Base-by-base conservation (phyloP, 64 coral and sea anemone genomes). In the Pachyseris speciosa region DNA sequence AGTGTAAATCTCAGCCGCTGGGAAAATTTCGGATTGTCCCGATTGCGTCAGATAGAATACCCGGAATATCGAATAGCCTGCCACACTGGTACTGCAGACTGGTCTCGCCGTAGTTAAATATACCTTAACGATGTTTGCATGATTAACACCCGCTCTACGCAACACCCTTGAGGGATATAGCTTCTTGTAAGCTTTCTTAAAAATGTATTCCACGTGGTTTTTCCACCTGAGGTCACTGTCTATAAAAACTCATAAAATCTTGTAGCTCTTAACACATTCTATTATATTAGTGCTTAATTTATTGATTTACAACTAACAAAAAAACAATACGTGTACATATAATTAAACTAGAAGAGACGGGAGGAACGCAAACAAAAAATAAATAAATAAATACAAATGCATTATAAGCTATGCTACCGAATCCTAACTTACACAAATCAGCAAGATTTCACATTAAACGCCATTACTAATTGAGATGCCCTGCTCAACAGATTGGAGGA, bases 151-250 rank as follows among this genome's bases (percentile, higher is more conserved):
- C 28, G 78, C 89, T 84, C 89, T 83, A 16, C 59, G 34, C 72
- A 91, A 52, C 2, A 91, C 32, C 13, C 65, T 47, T 41, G 83
- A 61, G n/a, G 89, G 83, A 72, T 84, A 83, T 30, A 73, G 30
- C 11, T 5, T 91, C 66, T 45, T 73, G 61, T 28, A 83, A 71
- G 89, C 67, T 60, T 91, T 91, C 48, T 91, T 90, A 31, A 39
- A 68, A 67, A 90, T 90, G 36, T 79, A 78, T 10, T 90, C 87
- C 39, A 90, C 57, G 50, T 80, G 87, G 73, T 55, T 90, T 68
- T 90, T 90, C 88, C 88, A 90, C 78, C 80, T 83, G 53, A 84
- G 89, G 37, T 91, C 67, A 40, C 75, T 38, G 27, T 84, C 78
- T 42, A 91, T 67, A 59, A 83, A 81, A 24, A 73, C 78, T 51